Evolutionary conservation across 2,113 vertebrate genomes (phyloP), one percentile per base, ranked within the genome.

Genomic region (Theristicus caerulescens): DNA sequence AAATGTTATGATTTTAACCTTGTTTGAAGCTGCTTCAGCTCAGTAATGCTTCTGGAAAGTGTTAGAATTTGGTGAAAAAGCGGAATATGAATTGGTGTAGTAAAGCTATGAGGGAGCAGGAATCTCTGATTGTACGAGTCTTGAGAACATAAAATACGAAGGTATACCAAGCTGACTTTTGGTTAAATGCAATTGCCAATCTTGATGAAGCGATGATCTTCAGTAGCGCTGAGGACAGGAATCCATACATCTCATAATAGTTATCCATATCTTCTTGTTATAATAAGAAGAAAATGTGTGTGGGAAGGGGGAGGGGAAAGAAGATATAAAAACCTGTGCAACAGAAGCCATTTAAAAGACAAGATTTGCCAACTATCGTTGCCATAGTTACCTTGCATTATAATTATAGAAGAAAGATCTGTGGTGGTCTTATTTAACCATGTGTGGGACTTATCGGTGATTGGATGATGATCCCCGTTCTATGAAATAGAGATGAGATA

Each of bases 331-430:
- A 97, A 91, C 84, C 74, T 90, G 82, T 91, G 90, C 66, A 95
- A 85, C 94, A 96, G 96, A 97, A 96, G 82, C 90, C 51, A 62
- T 94, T 94, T 86, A 78, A 95, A 96, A 96, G 71, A 59, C 90
- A 96, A 86, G 92, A 93, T 96, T 95, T 96, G 79, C 92, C 93
- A 96, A 93, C 90, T 96, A 91, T 96, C 42, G 92, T 97, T 96
- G 73, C 96, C 96, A 97, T 96, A 96, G 96, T 83, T 97, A 96
- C 96, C 71, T 92, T 93, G 90, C 85, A 73, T 96, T 95, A 92
- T 95, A 96, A 96, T 95, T 97, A 95, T 74, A 96, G 95, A 81
- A 90, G 84, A 95, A 86, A 95, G 93, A 86, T 95, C 90, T 86
- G 54, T 83, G 90, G 76, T 94, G 93, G 87, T 94, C 95, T 95